phyloP scores from a whole-genome alignment of 2,113 vertebrate species.

The Bubo bubo region DNA sequence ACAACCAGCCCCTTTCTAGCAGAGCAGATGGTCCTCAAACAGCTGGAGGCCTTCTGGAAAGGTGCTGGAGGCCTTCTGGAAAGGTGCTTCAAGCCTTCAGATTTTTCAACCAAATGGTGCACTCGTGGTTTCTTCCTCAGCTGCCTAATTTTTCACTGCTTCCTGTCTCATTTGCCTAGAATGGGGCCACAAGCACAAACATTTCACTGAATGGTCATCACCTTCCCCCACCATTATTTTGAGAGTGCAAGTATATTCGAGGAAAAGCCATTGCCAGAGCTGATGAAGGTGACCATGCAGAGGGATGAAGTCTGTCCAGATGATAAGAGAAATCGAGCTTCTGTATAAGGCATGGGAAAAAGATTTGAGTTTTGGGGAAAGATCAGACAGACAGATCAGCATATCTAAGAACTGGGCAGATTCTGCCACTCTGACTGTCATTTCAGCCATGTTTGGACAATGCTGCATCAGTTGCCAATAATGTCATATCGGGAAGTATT shows the following conservation, averaged over 20 bases:
- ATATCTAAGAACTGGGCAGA: background rate
- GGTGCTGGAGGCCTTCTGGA: background rate
- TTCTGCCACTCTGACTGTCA: background rate
- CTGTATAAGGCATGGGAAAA: background rate
- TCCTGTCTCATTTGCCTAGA: background rate
- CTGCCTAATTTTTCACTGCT: background rate
- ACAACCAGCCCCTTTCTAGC: background rate
- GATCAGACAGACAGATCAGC: background rate
- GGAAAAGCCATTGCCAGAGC: background rate
- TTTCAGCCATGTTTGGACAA: background rate
- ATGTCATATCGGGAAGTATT: background rate
- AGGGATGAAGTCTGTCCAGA: background rate
- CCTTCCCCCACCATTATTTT: background rate
- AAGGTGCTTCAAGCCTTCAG: background rate
- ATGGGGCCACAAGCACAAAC: fast-evolving
- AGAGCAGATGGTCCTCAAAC: background rate
- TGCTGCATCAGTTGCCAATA: background rate
- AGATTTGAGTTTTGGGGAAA: background rate
- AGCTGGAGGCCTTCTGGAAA: background rate
- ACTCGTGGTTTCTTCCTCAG: background rate
- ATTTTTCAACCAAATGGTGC: background rate
- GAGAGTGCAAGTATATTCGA: background rate
- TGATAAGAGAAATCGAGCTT: background rate
- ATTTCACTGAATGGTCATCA: fast-evolving
- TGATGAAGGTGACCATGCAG: background rate